phyloP scores from a whole-genome alignment of 1,140 invertebrate genomes.

The Lepidurus apus region DNA sequence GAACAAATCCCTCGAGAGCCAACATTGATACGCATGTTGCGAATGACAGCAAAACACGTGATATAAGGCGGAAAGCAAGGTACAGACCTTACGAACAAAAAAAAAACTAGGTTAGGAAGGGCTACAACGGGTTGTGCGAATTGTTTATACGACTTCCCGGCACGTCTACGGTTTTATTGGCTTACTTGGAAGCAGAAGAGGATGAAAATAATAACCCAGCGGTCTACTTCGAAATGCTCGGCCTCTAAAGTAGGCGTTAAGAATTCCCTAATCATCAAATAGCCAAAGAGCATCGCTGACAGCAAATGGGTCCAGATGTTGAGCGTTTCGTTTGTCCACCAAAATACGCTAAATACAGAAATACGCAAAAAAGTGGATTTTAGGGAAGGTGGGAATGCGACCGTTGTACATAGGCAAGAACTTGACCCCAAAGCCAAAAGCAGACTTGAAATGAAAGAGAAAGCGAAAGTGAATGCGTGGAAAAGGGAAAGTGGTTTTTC shows the following conservation, averaged over 20 bases:
- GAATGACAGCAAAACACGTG: slow-evolving; percentile 92
- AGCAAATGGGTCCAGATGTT: slow-evolving; percentile 96
- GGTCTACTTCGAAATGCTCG: slow-evolving; percentile 65
- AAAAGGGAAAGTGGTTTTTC: slow-evolving; percentile 3
- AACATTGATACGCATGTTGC: slow-evolving; percentile 76
- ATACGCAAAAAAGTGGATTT: not conserved
- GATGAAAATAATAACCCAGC: slow-evolving; percentile 72
- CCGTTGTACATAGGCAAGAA: slow-evolving; percentile 24
- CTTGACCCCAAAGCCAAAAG: not conserved
- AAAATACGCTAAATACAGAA: slow-evolving; percentile 68
- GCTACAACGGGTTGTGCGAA: not conserved
- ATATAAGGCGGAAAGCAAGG: slow-evolving; percentile 85
- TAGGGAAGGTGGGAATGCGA: slow-evolving; percentile 6
- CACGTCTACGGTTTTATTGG: not conserved
- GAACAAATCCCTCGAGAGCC: slow-evolving; percentile 84
- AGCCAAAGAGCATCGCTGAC: slow-evolving; percentile 81
- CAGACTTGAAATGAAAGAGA: not conserved
- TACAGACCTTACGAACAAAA: slow-evolving; percentile 68
- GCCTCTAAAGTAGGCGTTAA: slow-evolving; percentile 69
- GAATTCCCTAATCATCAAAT: slow-evolving; percentile 73
- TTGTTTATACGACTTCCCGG: not conserved
- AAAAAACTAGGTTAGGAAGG: slow-evolving; percentile 34
- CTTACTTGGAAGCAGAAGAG: slow-evolving; percentile 81
- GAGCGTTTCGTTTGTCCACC: slow-evolving; percentile 95
- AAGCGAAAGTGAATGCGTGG: not conserved